Evolutionary conservation across 2,113 vertebrate species (phyloP).

Genomic region (Chelonoidis abingdonii): DNA sequence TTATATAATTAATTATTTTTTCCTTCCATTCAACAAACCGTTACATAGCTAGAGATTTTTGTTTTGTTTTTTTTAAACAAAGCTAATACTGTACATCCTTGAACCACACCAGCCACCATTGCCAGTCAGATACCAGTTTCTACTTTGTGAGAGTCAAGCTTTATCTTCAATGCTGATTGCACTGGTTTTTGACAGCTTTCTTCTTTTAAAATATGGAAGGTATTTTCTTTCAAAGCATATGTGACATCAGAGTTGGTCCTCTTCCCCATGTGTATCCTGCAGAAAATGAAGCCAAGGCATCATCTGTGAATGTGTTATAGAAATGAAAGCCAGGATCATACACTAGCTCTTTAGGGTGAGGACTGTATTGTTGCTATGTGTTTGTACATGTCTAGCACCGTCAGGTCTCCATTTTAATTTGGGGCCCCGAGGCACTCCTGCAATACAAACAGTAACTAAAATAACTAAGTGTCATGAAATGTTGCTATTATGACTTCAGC

Average conservation of each 20-base stretch:
- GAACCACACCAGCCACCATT: background rate
- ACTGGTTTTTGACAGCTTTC: background rate
- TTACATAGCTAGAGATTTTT: background rate
- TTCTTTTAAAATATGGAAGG: background rate
- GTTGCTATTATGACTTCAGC: background rate
- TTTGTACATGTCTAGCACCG: background rate
- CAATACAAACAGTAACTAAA: background rate
- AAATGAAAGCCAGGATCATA: background rate
- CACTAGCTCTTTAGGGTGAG: background rate
- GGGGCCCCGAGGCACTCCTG: background rate
- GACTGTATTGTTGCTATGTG: background rate
- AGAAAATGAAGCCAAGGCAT: background rate
- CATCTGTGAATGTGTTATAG: background rate
- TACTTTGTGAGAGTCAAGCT: background rate
- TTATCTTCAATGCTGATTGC: background rate
- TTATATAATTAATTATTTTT: background rate
- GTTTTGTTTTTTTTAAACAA: conserved; percentile 3
- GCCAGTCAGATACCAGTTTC: background rate
- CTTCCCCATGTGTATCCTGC: background rate
- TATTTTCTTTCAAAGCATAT: background rate
- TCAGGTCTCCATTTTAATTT: background rate
- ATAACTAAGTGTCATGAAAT: background rate
- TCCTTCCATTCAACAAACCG: background rate
- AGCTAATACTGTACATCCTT: background rate
- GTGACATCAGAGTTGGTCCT: background rate